Conservation (phyloP, 2,113 vertebrate genomes). For the pig (Sus scrofa) region DNA sequence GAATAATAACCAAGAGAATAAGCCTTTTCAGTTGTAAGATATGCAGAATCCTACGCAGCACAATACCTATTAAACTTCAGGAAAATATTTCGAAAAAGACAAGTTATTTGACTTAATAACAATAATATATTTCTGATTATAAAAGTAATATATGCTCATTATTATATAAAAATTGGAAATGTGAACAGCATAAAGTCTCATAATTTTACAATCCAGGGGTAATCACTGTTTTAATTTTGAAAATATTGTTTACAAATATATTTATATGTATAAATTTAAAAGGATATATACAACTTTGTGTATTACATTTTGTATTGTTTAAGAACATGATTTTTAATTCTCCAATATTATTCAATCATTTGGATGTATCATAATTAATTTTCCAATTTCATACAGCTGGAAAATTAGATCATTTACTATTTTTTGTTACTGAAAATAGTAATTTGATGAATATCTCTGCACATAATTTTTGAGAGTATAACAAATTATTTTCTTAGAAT, state of each 20-base stretch:
- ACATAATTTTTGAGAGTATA: neutral
- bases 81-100: neutral
- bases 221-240: neutral
- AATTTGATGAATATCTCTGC: neutral
- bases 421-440: constrained; percentile 16
- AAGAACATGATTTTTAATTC: neutral
- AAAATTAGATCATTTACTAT: constrained; percentile 21
- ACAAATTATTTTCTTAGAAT: neutral
- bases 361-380: neutral
- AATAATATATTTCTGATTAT: neutral
- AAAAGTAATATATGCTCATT: neutral
- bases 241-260: neutral
- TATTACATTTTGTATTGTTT: constrained; percentile 11
- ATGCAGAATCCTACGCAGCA: neutral
- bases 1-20: neutral
- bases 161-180: neutral
- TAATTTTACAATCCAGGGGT: neutral
- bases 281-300: neutral
- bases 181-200: neutral
- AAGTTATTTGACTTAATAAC: neutral
- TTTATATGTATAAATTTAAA: neutral
- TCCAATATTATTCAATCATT: neutral
- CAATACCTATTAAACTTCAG: neutral
- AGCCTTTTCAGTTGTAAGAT: neutral
- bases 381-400: neutral